Evolutionary conservation across 2,888 invertebrate genomes (phyloP), one percentile per base, ranked within the genome.

Genomic region (Rhimphoctona megacephalus): DNA sequence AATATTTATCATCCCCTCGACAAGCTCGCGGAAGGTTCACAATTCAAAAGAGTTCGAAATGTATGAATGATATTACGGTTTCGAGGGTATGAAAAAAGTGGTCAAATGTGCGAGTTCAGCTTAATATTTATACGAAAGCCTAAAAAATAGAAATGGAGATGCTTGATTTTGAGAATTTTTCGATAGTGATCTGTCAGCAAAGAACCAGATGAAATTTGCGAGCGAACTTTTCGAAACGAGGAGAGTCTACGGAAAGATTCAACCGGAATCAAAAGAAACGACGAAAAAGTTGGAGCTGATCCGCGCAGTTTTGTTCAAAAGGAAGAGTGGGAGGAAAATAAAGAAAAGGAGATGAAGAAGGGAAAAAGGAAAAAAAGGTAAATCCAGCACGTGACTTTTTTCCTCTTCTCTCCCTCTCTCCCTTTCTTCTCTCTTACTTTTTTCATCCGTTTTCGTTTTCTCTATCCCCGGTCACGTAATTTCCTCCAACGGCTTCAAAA

Each of bases 381-480:
- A 81, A 78, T 81, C 81, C 74, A 69, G 73, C 73, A 84, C 86
- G 86, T 86, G 83, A 83, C 86, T 81, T 81, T 81, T 86, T 81
- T 80, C 17, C 46, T 49, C n/a, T 67, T 30, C 54, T 72, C 52
- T 57, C 19, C 70, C 57, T 64, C 46, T 66, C 66, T 77, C 76
- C 72, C 67, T 83, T 72, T 30, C 61, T 57, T 64, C 46, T 66
- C 66, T 49, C 49, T 19, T n/a, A 49, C 49, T 49, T 49, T 49
- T n/a, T 49, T 49, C 36, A 78, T 46, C n/a, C 43, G 49, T 49
- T 79, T 69, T 80, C 54, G 57, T 69, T 73, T 70, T 66, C 70
- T 83, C 77, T 72, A 61, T 81, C 54, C 72, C 78, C 77, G 79
- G 83, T 88, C 87, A 77, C 83, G 88, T 88, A 83, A 85, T 88